Percentiles rank a stretch among this genome's conserved stretches.
Conservation (phyloP, 2,888 invertebrate genomes). For the Diachrysia chrysitis region DNA sequence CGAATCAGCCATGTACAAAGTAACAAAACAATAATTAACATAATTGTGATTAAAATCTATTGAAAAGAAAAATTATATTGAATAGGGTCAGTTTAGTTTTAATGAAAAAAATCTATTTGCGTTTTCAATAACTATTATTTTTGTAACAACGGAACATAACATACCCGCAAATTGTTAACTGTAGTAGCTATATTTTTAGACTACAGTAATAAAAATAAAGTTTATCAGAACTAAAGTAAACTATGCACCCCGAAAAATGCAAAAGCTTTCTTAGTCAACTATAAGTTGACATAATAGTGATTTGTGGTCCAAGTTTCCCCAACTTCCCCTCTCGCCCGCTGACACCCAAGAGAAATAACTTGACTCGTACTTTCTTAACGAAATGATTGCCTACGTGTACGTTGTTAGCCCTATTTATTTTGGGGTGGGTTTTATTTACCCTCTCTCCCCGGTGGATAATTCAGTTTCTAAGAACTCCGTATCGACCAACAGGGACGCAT, state of each 20-base stretch:
- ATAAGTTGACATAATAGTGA: slow-evolving; percentile 81
- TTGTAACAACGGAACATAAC: too few relatives aligned
- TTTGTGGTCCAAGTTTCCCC: slow-evolving; percentile 76
- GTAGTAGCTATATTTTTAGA: slow-evolving; percentile 27
- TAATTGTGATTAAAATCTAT: background rate
- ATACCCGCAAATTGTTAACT: background rate
- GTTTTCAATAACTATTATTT: too few relatives aligned
- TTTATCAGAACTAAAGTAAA: slow-evolving; percentile 52
- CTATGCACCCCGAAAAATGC: slow-evolving; percentile 61
- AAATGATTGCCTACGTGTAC: slow-evolving; percentile 88
- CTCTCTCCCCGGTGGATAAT: slow-evolving; percentile 84
- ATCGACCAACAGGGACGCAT: slow-evolving; percentile 85
- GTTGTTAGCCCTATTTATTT: slow-evolving; percentile 87
- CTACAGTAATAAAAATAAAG: slow-evolving; percentile 37
- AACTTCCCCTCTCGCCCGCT: slow-evolving; percentile 63
- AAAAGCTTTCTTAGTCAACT: slow-evolving; percentile 69
- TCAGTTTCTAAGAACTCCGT: slow-evolving; percentile 86
- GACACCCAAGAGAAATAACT: slow-evolving; percentile 85
- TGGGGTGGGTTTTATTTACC: slow-evolving; percentile 85
- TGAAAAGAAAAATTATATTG: too few relatives aligned
- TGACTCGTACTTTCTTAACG: slow-evolving; percentile 85
- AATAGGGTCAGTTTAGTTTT: too few relatives aligned
- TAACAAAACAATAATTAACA: background rate
- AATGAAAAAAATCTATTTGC: too few relatives aligned
- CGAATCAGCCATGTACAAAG: too few relatives aligned